Base-by-base conservation (phyloP, 2,113 vertebrate genomes). In the Larimichthys polyactis region DNA sequence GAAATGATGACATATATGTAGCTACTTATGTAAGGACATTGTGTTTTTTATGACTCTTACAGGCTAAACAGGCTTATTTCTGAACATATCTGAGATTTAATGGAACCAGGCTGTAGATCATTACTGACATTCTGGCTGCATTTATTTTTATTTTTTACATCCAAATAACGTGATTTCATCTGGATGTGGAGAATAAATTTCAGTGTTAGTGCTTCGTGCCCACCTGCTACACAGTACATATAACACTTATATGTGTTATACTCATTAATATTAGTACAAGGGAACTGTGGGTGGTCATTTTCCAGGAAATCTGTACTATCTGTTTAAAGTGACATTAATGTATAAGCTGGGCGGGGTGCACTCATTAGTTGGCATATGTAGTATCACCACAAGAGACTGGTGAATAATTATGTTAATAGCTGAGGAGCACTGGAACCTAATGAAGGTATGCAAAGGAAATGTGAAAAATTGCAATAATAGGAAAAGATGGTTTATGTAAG, bases 251-350 rank as follows among this genome's bases (percentile, higher is more conserved):
- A 55, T 27, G 52, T 46, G 9, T 63, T n/a, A 24, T 74, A 20
- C 52, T 60, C 22, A 11, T 12, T 4, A 44, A 63, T 36, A 69
- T 62, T 19, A 55, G 57, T 17, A 16, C 20, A 54, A 46, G 24
- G 3, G 24, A 48, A 24, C 19, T 32, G 24, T 24, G n/a, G 7
- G 9, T 22, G 57, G 36, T 64, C 1, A 16, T 82, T 51, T 16
- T 58, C 58, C 3, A 1, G 73, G 44, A 32, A 71, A 16, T 44
- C 20, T 46, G 1, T 58, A 49, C 1, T 29, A 5, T 68, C 27
- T 65, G 55, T 73, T 78, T 52, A 63, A 55, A 40, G 48, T 19
- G 63, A 49, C 36, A 55, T 29, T 66, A 78, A 74, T 69, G 32
- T 46, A 29, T 52, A 27, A 57, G 29, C 24, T 68, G 64, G 54